Evolutionary conservation across 2,113 vertebrate genomes (phyloP), one percentile per base, ranked within the genome.

Genomic region (Echinops telfairi): DNA sequence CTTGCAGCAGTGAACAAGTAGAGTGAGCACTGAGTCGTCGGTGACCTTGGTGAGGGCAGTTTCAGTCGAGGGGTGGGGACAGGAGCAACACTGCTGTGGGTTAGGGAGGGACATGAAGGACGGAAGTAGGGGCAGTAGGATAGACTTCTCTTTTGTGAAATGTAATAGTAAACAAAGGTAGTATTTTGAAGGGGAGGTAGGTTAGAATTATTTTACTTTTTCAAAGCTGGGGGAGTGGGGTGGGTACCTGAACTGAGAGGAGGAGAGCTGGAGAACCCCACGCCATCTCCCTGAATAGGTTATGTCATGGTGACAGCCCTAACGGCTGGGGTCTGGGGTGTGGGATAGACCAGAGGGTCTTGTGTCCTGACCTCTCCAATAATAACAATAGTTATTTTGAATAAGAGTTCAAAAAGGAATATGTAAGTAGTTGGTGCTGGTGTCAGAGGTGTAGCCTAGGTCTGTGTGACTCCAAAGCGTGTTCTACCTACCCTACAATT

Each of bases 91-190:
- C 10, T 86, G 22, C 71, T 88, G 29, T 88, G 88, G 80, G 31
- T 89, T 31, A 80, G 53, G 86, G 84, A 92, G 60, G 80, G n/a
- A 60, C 33, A 23, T 75, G 71, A 92, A 36, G 77, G 75, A 57
- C 93, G 73, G 27, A 9, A 7, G 11, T 70, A 71, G 85, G 92
- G 33, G 81, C 76, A 94, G 75, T 58, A 82, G 78, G 86, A 38
- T 3, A 90, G 81, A 73, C 71, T 95, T 96, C 53, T 89, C 64
- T 85, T 91, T 85, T 90, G 92, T 95, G 83, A 95, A 90, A 73
- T 77, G 22, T 0, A 78, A 58, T 90, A 71, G 33, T 43, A 53
- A 76, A 92, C 29, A 36, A 76, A 16, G 23, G 6, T 60, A 17
- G 0, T 88, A 25, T 93, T 93, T 94, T 88, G 84, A 95, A 93